A percentile compares a stretch with the other conserved stretches of the same genome.
phyloP scores from a whole-genome alignment of 2,797 vertebrate genomes.

The Podarcis siculus region DNA sequence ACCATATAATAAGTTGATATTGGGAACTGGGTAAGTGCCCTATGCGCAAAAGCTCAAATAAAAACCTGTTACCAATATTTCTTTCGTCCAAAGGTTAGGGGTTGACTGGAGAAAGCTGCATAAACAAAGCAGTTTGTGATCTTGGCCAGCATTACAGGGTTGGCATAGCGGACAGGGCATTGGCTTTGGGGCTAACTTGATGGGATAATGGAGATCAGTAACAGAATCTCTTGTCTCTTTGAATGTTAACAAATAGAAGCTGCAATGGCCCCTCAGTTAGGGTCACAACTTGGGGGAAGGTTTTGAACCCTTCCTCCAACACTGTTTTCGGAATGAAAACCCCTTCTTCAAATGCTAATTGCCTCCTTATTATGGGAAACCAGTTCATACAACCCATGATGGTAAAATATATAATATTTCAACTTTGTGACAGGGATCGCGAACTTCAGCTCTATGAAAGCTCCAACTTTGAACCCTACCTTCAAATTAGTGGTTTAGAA shows the following conservation, averaged over 20 bases:
- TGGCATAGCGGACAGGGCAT: no score
- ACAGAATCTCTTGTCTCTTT: neutral
- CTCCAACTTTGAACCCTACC: conserved; percentile 82
- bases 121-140: neutral
- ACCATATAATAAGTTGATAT: conserved; percentile 80
- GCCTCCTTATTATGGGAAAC: neutral
- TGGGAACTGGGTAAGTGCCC: conserved; percentile 73
- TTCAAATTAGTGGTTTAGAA: conserved; percentile 81
- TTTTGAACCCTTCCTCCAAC: neutral
- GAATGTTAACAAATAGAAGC: neutral
- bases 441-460: conserved; percentile 85
- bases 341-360: neutral
- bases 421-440: conserved; percentile 74
- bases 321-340: neutral
- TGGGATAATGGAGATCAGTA: neutral
- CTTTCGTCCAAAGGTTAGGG: neutral
- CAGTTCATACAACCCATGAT: neutral
- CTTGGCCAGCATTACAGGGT: neutral
- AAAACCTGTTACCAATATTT: neutral
- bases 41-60: neutral
- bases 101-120: neutral
- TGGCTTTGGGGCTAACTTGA: neutral
- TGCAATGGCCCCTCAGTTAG: neutral
- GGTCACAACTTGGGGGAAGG: neutral
- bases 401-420: neutral